Base-by-base conservation (phyloP, 2,888 invertebrate genomes). In the Sinopyrophorus schimmeli region DNA sequence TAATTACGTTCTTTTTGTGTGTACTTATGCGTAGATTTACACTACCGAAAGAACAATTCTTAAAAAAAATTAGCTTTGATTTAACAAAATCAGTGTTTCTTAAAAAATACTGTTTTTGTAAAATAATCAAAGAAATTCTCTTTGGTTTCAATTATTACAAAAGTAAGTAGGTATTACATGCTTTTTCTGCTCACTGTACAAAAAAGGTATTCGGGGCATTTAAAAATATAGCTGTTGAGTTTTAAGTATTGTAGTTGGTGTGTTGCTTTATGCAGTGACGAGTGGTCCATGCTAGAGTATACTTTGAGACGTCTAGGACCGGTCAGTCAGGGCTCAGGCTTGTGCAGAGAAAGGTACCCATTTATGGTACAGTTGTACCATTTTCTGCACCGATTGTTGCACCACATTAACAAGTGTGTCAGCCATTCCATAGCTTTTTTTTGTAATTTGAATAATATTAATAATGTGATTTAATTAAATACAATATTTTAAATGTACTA, bases 331-430 rank as follows among this genome's bases (percentile, higher is more conserved):
- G 72, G 71, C 64, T 66, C 71, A 59, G 76, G 77, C 68, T 73
- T 77, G 68, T 76, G 76, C 75, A 74, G 77, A 75, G 76, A 77
- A 74, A 77, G 77, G 77, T 77, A 77, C 69, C 67, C 60, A 46
- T 54, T 52, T 62, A 53, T 47, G 55, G 64, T 65, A 64, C 63
- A 60, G 60, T 54, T 57, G 63, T 65, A 66, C 64, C 62, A 55
- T 59, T 61, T 57, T 65, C 63, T 63, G 70, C 71, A 71, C 71
- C 64, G 68, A 68, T 66, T 69, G 69, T 62, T 65, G 68, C 70
- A 71, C 69, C 54, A 57, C 53, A 64, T 62, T 66, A 62, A 59
- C 57, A 50, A 21, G 39, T 41, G 38, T 49, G 55, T 54, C 35
- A 40, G 40, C 31, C 17, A 32, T 20, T 20, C 32, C 32, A 3